phyloP scores from a whole-genome alignment of 2,888 invertebrate species.

The Cacoxenus indagator region DNA sequence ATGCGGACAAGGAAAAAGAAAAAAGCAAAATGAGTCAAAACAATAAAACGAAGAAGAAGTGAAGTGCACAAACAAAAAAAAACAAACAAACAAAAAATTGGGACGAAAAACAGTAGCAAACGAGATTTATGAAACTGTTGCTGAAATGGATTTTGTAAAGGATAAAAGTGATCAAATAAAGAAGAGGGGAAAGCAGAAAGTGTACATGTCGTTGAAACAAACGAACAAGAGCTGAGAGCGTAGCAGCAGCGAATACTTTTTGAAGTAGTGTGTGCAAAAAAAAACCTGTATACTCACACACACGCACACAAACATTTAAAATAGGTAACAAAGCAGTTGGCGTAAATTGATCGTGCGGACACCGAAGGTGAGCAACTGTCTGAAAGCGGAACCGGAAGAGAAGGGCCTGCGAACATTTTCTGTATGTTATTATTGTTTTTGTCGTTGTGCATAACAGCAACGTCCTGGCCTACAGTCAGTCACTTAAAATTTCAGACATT shows the following conservation, averaged over 20 bases:
- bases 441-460: not conserved
- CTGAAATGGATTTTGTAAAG: not conserved
- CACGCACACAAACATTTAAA: not conserved
- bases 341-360: not conserved
- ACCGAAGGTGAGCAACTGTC: not conserved
- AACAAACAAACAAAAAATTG: no score
- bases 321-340: not conserved
- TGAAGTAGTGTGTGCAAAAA: slow-evolving; percentile 11
- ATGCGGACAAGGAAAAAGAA: slow-evolving; percentile 15
- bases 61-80: slow-evolving; percentile 25
- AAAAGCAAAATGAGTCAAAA: slow-evolving; percentile 10
- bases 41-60: slow-evolving; percentile 25
- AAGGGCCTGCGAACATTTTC: not conserved
- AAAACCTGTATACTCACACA: not conserved
- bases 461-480: not conserved
- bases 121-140: slow-evolving; percentile 32
- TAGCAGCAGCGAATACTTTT: not conserved
- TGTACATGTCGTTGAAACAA: no score
- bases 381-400: not conserved
- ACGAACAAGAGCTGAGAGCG: no score
- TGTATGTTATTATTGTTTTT: not conserved
- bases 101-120: slow-evolving; percentile 16
- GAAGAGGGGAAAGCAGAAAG: not conserved
- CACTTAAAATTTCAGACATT: not conserved
- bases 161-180: not conserved